Evolutionary conservation across 2,888 invertebrate genomes (phyloP).

Genomic region (Craniophora ligustri): DNA sequence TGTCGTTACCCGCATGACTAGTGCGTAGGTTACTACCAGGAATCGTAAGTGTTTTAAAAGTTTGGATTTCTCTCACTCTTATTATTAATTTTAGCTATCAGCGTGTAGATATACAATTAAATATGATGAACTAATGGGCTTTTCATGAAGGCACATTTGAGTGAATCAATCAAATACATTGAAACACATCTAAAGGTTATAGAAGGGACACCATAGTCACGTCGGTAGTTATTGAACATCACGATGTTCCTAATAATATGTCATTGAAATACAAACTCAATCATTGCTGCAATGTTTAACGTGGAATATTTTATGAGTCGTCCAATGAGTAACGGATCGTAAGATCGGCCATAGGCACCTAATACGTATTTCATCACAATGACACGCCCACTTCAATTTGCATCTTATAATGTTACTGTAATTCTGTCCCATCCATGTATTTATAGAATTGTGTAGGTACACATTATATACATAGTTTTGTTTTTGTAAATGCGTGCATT

Average conservation of each 20-base stretch:
- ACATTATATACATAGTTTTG: too few species aligned
- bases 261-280: conserved; percentile 40
- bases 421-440: background rate
- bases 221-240: conserved; percentile 24
- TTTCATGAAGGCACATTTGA: too few species aligned
- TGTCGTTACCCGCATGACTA: too few species aligned
- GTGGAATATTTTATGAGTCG: conserved; percentile 28
- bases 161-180: conserved; percentile 19
- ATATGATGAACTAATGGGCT: too few species aligned
- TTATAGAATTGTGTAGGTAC: too few species aligned
- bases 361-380: conserved; percentile 4
- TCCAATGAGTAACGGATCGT: conserved; percentile 20
- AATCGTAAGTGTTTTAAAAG: too few species aligned
- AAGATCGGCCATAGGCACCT: background rate
- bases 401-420: conserved; percentile 20
- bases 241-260: conserved; percentile 46
- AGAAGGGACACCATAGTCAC: conserved; percentile 40
- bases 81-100: too few species aligned
- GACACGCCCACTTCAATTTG: conserved; percentile 24
- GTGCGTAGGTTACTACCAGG: too few species aligned
- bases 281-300: conserved; percentile 25
- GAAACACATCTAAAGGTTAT: conserved; percentile 39
- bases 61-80: too few species aligned
- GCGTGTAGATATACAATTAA: too few species aligned
- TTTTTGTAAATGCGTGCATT: too few species aligned